Conservation (phyloP, 2,113 vertebrate genomes). For the Ailurus styani region DNA sequence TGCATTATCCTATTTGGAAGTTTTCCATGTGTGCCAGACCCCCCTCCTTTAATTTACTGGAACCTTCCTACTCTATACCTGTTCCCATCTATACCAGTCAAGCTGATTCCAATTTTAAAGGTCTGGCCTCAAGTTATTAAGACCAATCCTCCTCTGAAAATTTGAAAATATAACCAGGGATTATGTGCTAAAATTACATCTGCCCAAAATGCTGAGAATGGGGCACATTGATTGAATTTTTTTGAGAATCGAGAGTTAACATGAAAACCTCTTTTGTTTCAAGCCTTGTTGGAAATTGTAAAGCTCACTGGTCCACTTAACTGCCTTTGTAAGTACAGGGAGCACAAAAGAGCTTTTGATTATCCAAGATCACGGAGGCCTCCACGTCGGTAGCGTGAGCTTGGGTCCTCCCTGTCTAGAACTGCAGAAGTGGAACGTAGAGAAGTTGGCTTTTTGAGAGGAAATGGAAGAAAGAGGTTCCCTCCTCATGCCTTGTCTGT, state of each 20-base stretch:
- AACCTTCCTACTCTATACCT: not conserved
- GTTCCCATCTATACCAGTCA: not conserved
- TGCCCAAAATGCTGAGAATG: not conserved
- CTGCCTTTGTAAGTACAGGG: constrained; percentile 40
- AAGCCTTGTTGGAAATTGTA: constrained; percentile 32
- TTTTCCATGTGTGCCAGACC: not conserved
- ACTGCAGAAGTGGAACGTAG: not conserved
- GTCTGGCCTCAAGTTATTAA: not conserved
- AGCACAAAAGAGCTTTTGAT: constrained; percentile 63
- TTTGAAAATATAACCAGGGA: not conserved
- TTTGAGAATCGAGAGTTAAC: constrained; percentile 35
- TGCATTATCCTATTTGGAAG: not conserved
- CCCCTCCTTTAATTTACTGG: not conserved
- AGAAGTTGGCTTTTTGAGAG: constrained; percentile 9
- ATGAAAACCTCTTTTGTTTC: constrained; percentile 49
- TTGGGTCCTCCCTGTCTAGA: not conserved
- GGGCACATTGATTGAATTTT: not conserved
- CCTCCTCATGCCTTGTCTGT: not conserved
- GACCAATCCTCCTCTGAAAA: not conserved
- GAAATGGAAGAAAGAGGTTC: not conserved
- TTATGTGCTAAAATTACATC: not conserved
- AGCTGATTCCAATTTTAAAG: not conserved
- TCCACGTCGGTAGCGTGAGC: not conserved
- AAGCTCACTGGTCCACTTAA: not conserved
- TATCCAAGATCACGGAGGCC: not conserved